Percentiles rank a stretch among this genome's conserved stretches.
phyloP scores from a whole-genome alignment of 2,888 invertebrate genomes.

The Noctua pronuba region DNA sequence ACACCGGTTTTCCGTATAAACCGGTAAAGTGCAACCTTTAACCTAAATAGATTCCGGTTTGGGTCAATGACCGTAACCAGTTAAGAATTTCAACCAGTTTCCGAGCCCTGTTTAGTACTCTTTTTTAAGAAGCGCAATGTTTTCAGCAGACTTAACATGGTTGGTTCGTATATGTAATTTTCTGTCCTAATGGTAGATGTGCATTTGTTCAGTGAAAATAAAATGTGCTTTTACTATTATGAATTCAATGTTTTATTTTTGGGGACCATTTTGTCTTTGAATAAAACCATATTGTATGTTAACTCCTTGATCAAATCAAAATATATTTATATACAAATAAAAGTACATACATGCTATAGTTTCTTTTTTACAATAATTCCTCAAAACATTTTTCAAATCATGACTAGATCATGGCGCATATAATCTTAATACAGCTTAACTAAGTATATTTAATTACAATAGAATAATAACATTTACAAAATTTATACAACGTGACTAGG shows the following conservation, averaged over 20 bases:
- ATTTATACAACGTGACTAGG: slow-evolving; percentile 69
- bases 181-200: slow-evolving; percentile 50
- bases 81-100: no score
- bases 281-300: slow-evolving; percentile 56
- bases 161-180: slow-evolving; percentile 16
- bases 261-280: slow-evolving; percentile 37
- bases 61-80: no score
- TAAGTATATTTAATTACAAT: slow-evolving; percentile 46
- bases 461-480: slow-evolving; percentile 68
- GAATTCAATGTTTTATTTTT: slow-evolving; percentile 59
- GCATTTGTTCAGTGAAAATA: slow-evolving; percentile 60
- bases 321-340: slow-evolving; percentile 70
- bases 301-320: slow-evolving; percentile 66
- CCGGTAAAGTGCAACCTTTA: no score
- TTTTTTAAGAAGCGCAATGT: slow-evolving; percentile 38
- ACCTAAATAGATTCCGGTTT: no score
- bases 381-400: slow-evolving; percentile 41
- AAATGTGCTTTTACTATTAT: slow-evolving; percentile 67
- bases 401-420: slow-evolving; percentile 45
- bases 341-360: slow-evolving; percentile 41
- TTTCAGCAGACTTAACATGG: not conserved
- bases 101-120: slow-evolving; percentile 25
- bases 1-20: no score
- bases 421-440: slow-evolving; percentile 37
- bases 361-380: slow-evolving; percentile 54